Percentiles rank a stretch among this genome's conserved stretches.
These are phyloP conservation scores for Tenodera sinensis DNA, from an alignment of 2,888 invertebrate species.

Conservation along the genomic window DNA sequence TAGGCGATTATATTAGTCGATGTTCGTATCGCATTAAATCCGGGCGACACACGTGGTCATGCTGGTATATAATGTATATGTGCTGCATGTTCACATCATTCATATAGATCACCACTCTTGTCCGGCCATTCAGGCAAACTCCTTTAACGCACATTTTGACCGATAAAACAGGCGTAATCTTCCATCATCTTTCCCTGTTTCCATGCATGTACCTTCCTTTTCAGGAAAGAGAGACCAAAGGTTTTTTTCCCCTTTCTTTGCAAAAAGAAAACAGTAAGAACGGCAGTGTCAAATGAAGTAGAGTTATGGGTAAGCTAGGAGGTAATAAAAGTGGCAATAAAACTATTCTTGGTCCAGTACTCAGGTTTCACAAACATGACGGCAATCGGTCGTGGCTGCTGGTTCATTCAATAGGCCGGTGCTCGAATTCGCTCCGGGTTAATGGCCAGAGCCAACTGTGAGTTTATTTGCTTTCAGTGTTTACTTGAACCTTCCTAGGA, in stretches of 20 bases:
- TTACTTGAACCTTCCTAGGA: too few relatives aligned
- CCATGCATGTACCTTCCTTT: neutral
- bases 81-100: neutral
- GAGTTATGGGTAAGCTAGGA: neutral
- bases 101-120: neutral
- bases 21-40: neutral
- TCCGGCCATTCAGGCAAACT: neutral
- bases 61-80: neutral
- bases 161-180: too few relatives aligned
- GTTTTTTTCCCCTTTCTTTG: neutral
- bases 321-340: neutral
- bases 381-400: neutral
- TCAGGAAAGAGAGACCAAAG: neutral
- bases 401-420: neutral
- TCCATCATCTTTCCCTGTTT: too few relatives aligned
- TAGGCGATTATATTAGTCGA: neutral
- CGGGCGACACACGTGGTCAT: neutral
- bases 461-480: too few relatives aligned
- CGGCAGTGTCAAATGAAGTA: neutral
- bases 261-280: neutral
- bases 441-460: too few relatives aligned
- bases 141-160: neutral
- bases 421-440: neutral
- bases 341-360: neutral
- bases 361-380: neutral